phyloP scores from a whole-genome alignment of 2,888 invertebrate species.

The Campoplex capitator region DNA sequence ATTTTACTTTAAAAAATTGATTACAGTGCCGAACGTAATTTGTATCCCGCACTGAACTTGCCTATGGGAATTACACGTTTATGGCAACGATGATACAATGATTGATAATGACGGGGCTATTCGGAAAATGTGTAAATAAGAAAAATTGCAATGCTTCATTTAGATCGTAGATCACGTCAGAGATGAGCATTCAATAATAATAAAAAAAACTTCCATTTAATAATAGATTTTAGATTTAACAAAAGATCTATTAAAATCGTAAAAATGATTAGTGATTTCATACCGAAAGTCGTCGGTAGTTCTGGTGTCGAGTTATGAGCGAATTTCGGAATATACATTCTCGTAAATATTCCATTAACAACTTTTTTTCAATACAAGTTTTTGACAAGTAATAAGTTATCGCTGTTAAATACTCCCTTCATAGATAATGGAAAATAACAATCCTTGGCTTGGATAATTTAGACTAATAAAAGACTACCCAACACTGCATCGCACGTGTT shows the following conservation, averaged over 20 bases:
- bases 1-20: constrained; percentile 17
- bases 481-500: no score
- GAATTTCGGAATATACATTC: not conserved
- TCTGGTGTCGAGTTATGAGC: not conserved
- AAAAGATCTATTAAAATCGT: not conserved
- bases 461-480: no score
- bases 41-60: not conserved
- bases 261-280: not conserved
- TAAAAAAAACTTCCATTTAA: not conserved
- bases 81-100: constrained; percentile 11
- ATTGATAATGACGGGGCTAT: not conserved
- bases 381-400: not conserved
- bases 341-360: not conserved
- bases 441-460: no score
- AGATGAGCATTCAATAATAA: not conserved
- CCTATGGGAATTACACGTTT: constrained; percentile 14
- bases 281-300: no score
- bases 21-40: constrained; percentile 14
- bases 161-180: not conserved
- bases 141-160: not conserved
- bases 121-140: not conserved
- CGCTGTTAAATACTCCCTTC: not conserved
- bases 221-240: not conserved
- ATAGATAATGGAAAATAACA: not conserved
- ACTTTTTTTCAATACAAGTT: not conserved